Conservation (phyloP, 2,888 invertebrate genomes). For the Zootermopsis nevadensis region DNA sequence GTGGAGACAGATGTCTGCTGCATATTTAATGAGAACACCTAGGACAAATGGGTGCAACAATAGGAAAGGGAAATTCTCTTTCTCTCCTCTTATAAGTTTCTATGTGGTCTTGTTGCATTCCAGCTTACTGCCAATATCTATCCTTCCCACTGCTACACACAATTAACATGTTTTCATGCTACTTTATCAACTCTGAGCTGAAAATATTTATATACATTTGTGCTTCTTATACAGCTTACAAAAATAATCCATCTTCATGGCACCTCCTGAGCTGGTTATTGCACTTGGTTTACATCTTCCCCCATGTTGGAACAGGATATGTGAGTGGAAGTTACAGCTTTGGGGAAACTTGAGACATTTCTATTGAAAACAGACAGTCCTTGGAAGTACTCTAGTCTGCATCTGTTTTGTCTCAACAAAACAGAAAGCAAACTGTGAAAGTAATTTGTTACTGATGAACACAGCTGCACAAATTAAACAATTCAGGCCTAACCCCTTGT, state of each 20-base stretch:
- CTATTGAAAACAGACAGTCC: background rate
- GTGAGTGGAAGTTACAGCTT: background rate
- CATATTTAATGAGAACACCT: too few relatives aligned
- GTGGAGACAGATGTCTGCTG: too few relatives aligned
- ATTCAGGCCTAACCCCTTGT: background rate
- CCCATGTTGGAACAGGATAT: background rate
- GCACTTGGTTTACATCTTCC: background rate
- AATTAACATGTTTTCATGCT: slow-evolving; percentile 4
- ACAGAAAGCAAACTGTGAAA: background rate
- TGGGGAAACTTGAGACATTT: background rate
- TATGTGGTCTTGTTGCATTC: background rate
- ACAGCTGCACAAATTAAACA: background rate
- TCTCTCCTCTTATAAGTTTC: background rate
- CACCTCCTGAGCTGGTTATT: slow-evolving; percentile 47
- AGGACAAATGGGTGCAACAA: background rate
- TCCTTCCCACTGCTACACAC: background rate
- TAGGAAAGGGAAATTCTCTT: background rate
- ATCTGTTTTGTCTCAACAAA: background rate
- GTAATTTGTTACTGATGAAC: background rate
- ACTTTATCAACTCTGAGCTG: slow-evolving; percentile 21
- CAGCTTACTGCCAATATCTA: background rate
- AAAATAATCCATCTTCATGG: slow-evolving; percentile 46
- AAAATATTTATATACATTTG: slow-evolving; percentile 44
- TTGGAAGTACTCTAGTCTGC: background rate
- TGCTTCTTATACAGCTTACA: slow-evolving; percentile 43